A percentile compares a stretch with the other conserved stretches of the same genome.
phyloP scores from a whole-genome alignment of 2,888 invertebrate species.

The Hypsopygia costalis region DNA sequence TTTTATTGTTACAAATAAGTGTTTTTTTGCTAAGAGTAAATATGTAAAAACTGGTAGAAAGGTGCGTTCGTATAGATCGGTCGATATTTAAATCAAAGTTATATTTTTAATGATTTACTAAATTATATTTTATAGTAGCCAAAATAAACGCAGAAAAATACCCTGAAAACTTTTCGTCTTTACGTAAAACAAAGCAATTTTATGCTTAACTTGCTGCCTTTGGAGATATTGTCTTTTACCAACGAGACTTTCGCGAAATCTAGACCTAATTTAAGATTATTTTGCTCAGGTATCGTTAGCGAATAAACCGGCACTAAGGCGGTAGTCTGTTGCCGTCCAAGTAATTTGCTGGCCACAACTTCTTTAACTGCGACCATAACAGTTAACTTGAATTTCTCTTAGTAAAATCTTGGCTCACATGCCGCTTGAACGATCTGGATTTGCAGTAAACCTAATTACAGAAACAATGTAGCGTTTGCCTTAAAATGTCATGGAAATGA shows the following conservation, averaged over 20 bases:
- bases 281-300: conserved; percentile 20
- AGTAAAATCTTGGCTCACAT: neutral
- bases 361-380: conserved; percentile 54
- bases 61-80: too few relatives aligned
- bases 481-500: too few relatives aligned
- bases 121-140: too few relatives aligned
- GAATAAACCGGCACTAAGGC: conserved; percentile 34
- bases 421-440: neutral
- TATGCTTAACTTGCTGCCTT: neutral
- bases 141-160: too few relatives aligned
- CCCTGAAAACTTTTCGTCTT: neutral
- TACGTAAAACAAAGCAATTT: too few relatives aligned
- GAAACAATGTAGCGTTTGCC: too few relatives aligned
- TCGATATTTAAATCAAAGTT: too few relatives aligned
- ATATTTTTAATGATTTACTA: too few relatives aligned
- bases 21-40: too few relatives aligned
- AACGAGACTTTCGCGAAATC: neutral
- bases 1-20: too few relatives aligned
- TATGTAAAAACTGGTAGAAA: too few relatives aligned
- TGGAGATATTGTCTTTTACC: neutral
- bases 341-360: conserved; percentile 61
- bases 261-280: conserved; percentile 10
- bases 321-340: conserved; percentile 46
- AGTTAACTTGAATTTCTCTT: conserved; percentile 45
- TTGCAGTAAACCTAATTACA: too few relatives aligned